These are phyloP conservation scores for Paramacrobiotus metropolitanus DNA, from an alignment of 1,140 invertebrate species.

Conservation along the genomic window DNA sequence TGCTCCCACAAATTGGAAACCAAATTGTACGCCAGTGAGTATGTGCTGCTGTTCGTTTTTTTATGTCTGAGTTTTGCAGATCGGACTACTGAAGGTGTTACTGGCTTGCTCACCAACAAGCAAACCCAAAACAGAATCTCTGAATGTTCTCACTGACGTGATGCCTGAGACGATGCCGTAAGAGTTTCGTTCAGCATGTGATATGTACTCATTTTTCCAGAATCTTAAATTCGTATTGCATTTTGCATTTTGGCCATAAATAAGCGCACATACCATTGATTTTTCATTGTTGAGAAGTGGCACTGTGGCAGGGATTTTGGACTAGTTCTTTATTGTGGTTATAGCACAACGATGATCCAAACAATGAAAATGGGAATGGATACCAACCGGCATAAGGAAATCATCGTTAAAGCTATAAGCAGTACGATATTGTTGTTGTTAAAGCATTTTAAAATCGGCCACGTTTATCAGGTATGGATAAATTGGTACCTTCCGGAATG, in stretches of 20 bases:
- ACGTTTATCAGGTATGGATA: constrained; percentile 45
- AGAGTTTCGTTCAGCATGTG: constrained; percentile 18
- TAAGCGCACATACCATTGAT: too few relatives aligned
- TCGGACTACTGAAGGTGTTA: constrained; percentile 83
- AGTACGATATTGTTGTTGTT: constrained; percentile 71
- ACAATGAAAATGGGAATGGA: constrained; percentile 89
- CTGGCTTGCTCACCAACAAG: constrained; percentile 88
- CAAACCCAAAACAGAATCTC: constrained; percentile 90
- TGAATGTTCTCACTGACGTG: constrained; percentile 93
- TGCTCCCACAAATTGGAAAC: constrained; percentile 74
- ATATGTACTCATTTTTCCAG: too few relatives aligned
- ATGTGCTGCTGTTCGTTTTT: constrained; percentile 5
- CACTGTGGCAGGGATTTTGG: too few relatives aligned
- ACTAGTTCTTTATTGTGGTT: too few relatives aligned
- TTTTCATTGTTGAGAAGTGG: too few relatives aligned
- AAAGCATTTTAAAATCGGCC: constrained; percentile 98
- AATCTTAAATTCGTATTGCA: too few relatives aligned
- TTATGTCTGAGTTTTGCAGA: constrained; percentile 24
- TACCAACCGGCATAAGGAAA: constrained; percentile 94
- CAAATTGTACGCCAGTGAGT: constrained; percentile 40
- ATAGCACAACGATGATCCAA: constrained; percentile 71
- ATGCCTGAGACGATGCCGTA: constrained; percentile 84
- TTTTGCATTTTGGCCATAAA: too few relatives aligned
- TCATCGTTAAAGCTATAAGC: constrained; percentile 92
- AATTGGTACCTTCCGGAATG: neutral